Conservation (phyloP, 2,113 vertebrate genomes). For the Melanocharis versteri region DNA sequence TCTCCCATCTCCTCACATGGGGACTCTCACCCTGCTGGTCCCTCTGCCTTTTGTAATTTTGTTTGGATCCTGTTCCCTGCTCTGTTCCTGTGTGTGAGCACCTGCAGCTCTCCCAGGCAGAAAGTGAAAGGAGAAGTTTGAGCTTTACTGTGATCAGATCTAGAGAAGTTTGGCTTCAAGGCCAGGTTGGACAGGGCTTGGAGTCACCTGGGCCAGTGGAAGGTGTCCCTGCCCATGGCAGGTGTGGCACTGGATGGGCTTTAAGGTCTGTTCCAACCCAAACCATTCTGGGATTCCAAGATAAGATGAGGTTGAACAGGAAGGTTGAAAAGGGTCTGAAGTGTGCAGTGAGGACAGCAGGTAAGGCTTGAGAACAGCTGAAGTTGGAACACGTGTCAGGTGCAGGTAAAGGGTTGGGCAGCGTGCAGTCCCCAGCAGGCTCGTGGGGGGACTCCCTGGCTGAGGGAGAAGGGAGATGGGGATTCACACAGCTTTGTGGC, state of each 20-base stretch:
- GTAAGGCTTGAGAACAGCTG: background rate
- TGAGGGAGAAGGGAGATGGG: background rate
- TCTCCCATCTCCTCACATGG: background rate
- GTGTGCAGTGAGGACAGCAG: background rate
- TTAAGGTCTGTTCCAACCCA: background rate
- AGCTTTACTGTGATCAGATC: background rate
- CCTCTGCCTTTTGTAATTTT: background rate
- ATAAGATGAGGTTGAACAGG: background rate
- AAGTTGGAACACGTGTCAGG: background rate
- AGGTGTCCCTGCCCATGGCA: background rate
- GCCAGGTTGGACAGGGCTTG: background rate
- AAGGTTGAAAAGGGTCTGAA: background rate
- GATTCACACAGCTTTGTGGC: background rate
- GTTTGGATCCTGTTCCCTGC: background rate
- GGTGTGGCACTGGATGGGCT: background rate
- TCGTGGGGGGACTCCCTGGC: background rate
- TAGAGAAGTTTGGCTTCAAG: background rate
- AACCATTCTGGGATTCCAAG: background rate
- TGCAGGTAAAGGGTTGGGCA: background rate
- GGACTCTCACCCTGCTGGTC: background rate
- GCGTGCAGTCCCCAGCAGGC: background rate
- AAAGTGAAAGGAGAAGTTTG: background rate
- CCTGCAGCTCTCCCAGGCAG: background rate
- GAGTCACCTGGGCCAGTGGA: background rate
- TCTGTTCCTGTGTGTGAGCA: background rate